Evolutionary conservation across 2,888 invertebrate genomes (phyloP).

Genomic region (Drosophila macrothrix): DNA sequence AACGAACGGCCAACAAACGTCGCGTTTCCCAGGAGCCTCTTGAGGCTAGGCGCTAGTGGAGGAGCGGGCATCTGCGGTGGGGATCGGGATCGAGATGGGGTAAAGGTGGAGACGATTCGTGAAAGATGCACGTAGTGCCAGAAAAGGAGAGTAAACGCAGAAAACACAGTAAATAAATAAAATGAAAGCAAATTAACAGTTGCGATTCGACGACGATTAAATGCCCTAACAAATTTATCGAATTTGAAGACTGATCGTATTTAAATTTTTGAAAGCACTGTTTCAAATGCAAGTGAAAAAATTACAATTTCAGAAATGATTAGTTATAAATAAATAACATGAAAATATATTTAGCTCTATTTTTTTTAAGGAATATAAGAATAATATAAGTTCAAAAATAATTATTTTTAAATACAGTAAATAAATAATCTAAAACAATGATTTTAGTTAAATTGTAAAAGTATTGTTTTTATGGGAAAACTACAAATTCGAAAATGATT

Average conservation of each 20-base stretch:
- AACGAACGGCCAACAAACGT: conserved; percentile 50
- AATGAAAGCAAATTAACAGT: background rate
- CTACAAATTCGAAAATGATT: background rate
- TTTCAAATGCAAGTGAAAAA: background rate
- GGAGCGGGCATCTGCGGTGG: background rate
- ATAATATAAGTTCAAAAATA: no score
- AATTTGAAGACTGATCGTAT: background rate
- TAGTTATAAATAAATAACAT: background rate
- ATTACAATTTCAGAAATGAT: background rate
- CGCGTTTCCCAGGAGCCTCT: conserved; percentile 25
- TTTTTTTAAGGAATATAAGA: no score
- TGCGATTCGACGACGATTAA: background rate
- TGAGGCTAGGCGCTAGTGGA: background rate
- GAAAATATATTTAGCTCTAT: background rate
- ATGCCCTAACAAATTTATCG: background rate
- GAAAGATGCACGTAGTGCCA: conserved; percentile 59
- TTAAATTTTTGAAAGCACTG: no score
- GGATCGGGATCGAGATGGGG: background rate
- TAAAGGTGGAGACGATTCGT: background rate
- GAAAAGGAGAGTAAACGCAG: conserved; percentile 76
- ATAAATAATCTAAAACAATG: background rate
- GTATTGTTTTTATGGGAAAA: background rate
- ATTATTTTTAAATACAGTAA: no score
- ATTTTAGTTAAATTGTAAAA: background rate
- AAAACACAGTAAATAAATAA: conserved; percentile 72